phyloP scores from a whole-genome alignment of 2,888 invertebrate genomes.

The Brachyopa scutellaris region DNA sequence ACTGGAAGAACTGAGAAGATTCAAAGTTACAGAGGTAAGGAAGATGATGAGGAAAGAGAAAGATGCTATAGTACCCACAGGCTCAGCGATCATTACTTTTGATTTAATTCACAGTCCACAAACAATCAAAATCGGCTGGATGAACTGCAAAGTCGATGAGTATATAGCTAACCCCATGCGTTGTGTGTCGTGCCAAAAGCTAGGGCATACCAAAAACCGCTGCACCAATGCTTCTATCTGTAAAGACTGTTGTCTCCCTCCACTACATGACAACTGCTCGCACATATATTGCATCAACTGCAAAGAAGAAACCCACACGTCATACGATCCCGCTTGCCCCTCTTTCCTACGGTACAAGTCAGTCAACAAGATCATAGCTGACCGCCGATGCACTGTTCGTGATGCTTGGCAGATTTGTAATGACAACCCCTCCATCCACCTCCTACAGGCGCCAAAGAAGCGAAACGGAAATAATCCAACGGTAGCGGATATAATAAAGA shows the following conservation, averaged over 20 bases:
- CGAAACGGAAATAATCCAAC: background rate
- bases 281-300: conserved; percentile 32
- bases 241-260: conserved; percentile 15
- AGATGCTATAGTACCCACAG: background rate
- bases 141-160: conserved; percentile 32
- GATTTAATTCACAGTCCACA: conserved; percentile 15
- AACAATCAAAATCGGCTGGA: conserved; percentile 16
- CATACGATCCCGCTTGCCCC: background rate
- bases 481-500: conserved; percentile 5
- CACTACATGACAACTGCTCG: conserved; percentile 2
- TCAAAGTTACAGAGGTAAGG: background rate
- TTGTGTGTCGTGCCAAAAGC: conserved; percentile 18
- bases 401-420: conserved; percentile 22
- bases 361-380: conserved; percentile 23
- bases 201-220: conserved; percentile 24
- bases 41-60: conserved; percentile 19
- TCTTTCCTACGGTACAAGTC: too few species aligned
- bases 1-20: background rate
- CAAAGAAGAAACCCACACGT: conserved; percentile 11
- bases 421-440: conserved; percentile 16
- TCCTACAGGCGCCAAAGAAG: background rate
- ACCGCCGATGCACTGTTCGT: conserved; percentile 1
- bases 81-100: conserved; percentile 6
- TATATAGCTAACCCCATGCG: conserved; percentile 35
- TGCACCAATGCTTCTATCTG: conserved; percentile 20